Base-by-base conservation (phyloP, 2,888 invertebrate genomes). In the Timandra comae region DNA sequence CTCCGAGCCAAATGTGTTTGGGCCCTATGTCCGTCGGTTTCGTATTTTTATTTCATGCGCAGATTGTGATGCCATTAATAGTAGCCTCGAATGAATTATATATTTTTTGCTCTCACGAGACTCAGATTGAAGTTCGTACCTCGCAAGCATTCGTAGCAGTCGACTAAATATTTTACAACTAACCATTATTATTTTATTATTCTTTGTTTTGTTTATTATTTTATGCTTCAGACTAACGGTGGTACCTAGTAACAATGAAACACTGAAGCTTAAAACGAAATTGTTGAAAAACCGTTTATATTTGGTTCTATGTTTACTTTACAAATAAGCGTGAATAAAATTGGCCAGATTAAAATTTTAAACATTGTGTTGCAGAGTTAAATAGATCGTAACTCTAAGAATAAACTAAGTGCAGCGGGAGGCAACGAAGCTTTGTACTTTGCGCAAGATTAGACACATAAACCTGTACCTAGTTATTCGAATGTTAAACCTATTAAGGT, bases 21-120 rank as follows among this genome's bases (percentile, higher is more conserved):
- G 55, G 57, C 49, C 59, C 58, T 55, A 51, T 63, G 65, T 55
- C 54, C 56, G 53, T 53, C 46, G 50, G 56, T 51, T 56, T 59
- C 56, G 66, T 72, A 68, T 76, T 75, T 78, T 74, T 74, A 69
- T 73, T 73, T 70, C 53, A 64, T 62, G 61, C 58, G 61, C 60
- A 64, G 63, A 65, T 63, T 66, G 63, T 67, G 63, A 61, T 66
- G 62, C 66, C 59, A 60, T 71, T 69, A 67, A 71, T 72, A 63
- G 59, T 57, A 56, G 43, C 42, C 49, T 43, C 43, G 41, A 44
- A 54, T 59, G 62, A 55, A 60, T 56, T 55, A 54, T 52, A 52
- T 50, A 49, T 24, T 50, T 39, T 43, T 44, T 41, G 41, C 39
- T 49, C 43, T 41, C 42, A 33, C 44, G 43, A 43, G 41, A 46